Conservation (phyloP, 1,140 invertebrate species). For the Acromyrmex heyeri region DNA sequence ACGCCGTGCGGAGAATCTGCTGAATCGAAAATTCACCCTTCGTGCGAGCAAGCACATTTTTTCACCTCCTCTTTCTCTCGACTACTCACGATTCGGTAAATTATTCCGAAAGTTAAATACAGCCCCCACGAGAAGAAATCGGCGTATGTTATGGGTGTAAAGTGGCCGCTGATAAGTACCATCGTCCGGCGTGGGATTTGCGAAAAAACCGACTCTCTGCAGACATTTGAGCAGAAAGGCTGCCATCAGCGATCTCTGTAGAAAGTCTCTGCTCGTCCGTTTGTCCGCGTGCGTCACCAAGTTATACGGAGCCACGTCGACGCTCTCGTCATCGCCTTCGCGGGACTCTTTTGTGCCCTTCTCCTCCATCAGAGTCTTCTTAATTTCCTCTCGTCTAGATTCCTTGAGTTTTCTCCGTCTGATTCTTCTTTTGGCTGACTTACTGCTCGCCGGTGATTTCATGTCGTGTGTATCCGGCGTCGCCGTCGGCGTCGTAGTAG, state of each 20-base stretch:
- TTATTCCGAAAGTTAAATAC: constrained; percentile 46
- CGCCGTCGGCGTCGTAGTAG: not conserved
- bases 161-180: constrained; percentile 59
- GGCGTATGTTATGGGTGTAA: not conserved
- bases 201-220: constrained; percentile 89
- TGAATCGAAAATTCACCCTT: constrained; percentile 34
- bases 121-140: not conserved
- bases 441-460: constrained; percentile 64
- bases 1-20: constrained; percentile 11
- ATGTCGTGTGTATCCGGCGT: not conserved
- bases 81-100: not conserved
- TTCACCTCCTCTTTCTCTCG: not conserved
- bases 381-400: constrained; percentile 78
- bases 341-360: constrained; percentile 12
- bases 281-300: constrained; percentile 90
- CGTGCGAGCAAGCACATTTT: constrained; percentile 38
- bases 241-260: constrained; percentile 92
- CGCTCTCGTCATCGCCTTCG: constrained; percentile 52
- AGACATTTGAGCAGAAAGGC: constrained; percentile 92
- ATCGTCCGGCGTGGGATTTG: constrained; percentile 60
- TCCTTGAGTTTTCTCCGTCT: constrained; percentile 78
- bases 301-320: constrained; percentile 87
- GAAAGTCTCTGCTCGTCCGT: constrained; percentile 90
- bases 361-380: not conserved
- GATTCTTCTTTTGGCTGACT: constrained; percentile 75